Conservation (phyloP, 2,888 invertebrate species). For the Erebia epiphron region DNA sequence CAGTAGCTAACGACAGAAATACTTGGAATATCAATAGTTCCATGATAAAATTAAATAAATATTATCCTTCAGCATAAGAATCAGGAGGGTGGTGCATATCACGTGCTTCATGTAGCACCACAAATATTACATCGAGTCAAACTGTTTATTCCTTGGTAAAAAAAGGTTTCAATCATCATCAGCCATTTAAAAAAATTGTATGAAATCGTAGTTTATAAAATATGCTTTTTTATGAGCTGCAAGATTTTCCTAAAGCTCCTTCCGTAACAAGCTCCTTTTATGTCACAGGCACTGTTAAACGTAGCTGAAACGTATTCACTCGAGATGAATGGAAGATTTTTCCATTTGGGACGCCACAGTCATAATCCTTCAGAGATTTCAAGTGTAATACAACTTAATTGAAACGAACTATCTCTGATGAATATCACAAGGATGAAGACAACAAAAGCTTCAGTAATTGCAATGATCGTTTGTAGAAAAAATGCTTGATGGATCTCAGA, state of each 20-base stretch:
- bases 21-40: no score
- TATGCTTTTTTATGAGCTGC: constrained; percentile 5
- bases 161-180: no score
- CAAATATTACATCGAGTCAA: no score
- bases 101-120: no score
- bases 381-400: constrained; percentile 36
- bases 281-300: constrained; percentile 15
- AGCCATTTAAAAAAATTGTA: neutral
- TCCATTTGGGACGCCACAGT: constrained; percentile 13
- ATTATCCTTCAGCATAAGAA: no score
- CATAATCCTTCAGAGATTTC: constrained; percentile 26
- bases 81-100: no score
- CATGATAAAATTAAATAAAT: no score
- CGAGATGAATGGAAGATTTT: constrained; percentile 15
- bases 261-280: constrained; percentile 15
- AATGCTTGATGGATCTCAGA: constrained; percentile 26
- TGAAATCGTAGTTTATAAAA: neutral
- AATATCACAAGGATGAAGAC: constrained; percentile 20
- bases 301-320: constrained; percentile 22
- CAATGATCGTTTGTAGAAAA: constrained; percentile 29
- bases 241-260: neutral
- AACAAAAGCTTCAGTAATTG: constrained; percentile 33
- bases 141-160: no score
- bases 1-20: no score
- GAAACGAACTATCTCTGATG: constrained; percentile 36